Evolutionary conservation across 1,140 invertebrate genomes (phyloP).

Genomic region (Rhagoletis pomonella): DNA sequence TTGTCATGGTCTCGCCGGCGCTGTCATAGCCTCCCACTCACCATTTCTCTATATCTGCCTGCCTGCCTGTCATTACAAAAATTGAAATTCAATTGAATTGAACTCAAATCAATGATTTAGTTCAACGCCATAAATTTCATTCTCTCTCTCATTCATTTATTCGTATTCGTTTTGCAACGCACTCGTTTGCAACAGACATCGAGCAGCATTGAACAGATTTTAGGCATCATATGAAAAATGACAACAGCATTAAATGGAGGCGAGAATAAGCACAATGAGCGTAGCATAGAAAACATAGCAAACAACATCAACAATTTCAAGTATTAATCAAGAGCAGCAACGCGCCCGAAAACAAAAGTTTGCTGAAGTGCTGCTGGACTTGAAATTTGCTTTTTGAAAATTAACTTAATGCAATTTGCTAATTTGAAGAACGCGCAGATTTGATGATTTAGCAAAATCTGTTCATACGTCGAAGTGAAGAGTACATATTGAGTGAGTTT

Average conservation of each 20-base stretch:
- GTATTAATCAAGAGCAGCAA: background rate
- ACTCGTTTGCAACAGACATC: background rate
- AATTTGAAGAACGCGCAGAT: background rate
- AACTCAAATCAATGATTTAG: slow-evolving; percentile 40
- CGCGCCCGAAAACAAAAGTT: background rate
- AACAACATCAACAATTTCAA: background rate
- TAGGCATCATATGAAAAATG: slow-evolving; percentile 34
- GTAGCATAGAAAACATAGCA: background rate
- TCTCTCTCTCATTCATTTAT: background rate
- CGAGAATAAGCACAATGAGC: background rate
- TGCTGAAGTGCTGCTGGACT: slow-evolving; percentile 2
- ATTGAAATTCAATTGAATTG: slow-evolving; percentile 55
- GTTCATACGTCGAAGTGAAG: no score
- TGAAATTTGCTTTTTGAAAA: slow-evolving; percentile 2
- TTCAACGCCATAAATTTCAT: slow-evolving; percentile 32
- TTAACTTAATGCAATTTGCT: slow-evolving; percentile 10
- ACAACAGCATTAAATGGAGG: slow-evolving; percentile 13
- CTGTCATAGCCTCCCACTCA: background rate
- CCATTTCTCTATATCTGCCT: no score
- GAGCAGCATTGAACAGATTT: slow-evolving; percentile 3
- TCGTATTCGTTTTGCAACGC: background rate
- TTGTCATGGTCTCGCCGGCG: background rate
- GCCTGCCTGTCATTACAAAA: slow-evolving; percentile 35
- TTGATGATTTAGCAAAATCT: no score
- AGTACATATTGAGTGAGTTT: no score